Percentiles rank a stretch among this genome's conserved stretches.
phyloP scores from a whole-genome alignment of 2,113 vertebrate species.

The Uria aalge region DNA sequence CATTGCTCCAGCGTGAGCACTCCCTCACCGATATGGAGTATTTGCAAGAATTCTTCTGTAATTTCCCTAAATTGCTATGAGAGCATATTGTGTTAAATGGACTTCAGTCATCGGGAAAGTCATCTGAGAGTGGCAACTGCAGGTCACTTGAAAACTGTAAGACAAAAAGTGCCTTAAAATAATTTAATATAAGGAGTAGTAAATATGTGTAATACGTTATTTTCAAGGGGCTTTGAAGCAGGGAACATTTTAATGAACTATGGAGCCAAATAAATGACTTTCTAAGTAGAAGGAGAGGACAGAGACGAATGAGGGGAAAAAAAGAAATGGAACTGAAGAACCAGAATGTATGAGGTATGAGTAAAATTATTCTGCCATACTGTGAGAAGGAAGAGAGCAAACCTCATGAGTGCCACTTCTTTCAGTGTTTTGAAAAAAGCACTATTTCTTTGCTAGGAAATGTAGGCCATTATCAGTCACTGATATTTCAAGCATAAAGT shows the following conservation, averaged over 20 bases:
- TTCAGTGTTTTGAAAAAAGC: conserved; percentile 21
- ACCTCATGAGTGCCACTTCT: conserved; percentile 47
- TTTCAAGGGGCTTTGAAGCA: conserved; percentile 30
- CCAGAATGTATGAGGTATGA: conserved; percentile 10
- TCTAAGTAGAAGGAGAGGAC: neutral
- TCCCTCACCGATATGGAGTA: neutral
- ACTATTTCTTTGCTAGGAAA: conserved; percentile 54
- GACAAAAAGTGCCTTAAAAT: conserved; percentile 31
- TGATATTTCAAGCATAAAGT: conserved; percentile 18
- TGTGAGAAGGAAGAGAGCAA: conserved; percentile 47
- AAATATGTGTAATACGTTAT: conserved; percentile 33
- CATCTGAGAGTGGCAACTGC: neutral
- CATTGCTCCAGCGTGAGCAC: neutral
- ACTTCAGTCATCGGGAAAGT: neutral
- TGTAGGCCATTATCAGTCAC: conserved; percentile 40
- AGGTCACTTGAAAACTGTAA: conserved; percentile 9
- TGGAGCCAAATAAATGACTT: conserved; percentile 10
- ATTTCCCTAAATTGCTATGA: neutral
- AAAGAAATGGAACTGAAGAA: conserved; percentile 4
- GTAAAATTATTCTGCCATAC: conserved; percentile 30
- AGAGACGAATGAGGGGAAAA: neutral
- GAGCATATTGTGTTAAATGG: neutral
- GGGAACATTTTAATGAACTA: conserved; percentile 18
- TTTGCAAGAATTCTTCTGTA: conserved; percentile 10
- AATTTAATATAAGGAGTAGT: neutral